These are phyloP conservation scores for Agelastica alni DNA, from an alignment of 2,888 invertebrate genomes.

Conservation along the genomic window DNA sequence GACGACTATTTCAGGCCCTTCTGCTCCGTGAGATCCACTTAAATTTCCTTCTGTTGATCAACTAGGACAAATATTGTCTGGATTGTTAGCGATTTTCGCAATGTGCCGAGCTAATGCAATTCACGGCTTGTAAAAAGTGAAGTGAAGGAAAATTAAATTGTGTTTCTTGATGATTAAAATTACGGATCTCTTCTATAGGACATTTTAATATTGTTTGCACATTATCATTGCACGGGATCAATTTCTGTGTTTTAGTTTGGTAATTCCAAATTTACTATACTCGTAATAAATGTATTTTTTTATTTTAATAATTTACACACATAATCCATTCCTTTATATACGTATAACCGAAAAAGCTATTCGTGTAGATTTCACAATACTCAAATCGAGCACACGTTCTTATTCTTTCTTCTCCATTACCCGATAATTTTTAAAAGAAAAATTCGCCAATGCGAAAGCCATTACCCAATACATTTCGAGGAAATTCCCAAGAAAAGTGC, in stretches of 20 bases:
- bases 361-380: not conserved
- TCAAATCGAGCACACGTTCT: not conserved
- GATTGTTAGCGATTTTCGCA: conserved; percentile 24
- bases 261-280: too few relatives aligned
- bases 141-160: conserved; percentile 4
- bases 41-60: conserved; percentile 33
- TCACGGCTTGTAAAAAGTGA: conserved; percentile 2
- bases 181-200: too few relatives aligned
- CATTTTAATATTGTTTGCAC: too few relatives aligned
- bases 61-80: conserved; percentile 34
- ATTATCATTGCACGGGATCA: too few relatives aligned
- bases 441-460: conserved; percentile 21
- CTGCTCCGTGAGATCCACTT: conserved; percentile 34
- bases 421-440: conserved; percentile 17
- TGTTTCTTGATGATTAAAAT: not conserved
- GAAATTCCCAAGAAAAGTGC: conserved; percentile 32
- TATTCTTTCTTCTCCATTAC: conserved; percentile 16
- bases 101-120: conserved; percentile 16
- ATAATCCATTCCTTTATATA: too few relatives aligned
- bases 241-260: too few relatives aligned
- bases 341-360: too few relatives aligned
- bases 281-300: too few relatives aligned
- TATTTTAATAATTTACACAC: too few relatives aligned
- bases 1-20: conserved; percentile 28
- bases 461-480: conserved; percentile 16